These are phyloP conservation scores for Eilema sororculum DNA, from an alignment of 2,888 invertebrate species.

Conservation along the genomic window DNA sequence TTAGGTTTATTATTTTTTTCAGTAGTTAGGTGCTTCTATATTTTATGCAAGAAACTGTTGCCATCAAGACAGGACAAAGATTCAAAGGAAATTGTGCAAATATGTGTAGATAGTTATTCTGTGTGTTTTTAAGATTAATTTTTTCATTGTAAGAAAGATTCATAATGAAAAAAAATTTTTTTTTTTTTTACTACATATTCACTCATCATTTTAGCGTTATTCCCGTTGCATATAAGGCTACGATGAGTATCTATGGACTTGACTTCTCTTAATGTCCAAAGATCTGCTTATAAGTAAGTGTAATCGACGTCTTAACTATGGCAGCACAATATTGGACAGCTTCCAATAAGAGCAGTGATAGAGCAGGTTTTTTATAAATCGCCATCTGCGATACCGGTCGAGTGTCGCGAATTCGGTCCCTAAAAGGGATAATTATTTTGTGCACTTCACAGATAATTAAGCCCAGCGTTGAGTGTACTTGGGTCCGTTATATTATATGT, in stretches of 20 bases:
- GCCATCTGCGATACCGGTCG: neutral
- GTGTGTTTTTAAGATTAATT: neutral
- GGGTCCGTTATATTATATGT: neutral
- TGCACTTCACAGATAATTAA: slow-evolving; percentile 6
- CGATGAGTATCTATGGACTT: too few species aligned
- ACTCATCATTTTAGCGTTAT: neutral
- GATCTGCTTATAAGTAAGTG: slow-evolving; percentile 1
- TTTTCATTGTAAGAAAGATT: too few species aligned
- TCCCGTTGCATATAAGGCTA: neutral
- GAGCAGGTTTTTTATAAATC: neutral
- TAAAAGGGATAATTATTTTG: slow-evolving; percentile 25
- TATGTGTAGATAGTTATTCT: too few species aligned
- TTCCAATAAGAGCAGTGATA: neutral
- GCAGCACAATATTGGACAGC: neutral
- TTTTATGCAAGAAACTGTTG: too few species aligned
- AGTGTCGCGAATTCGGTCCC: slow-evolving; percentile 1
- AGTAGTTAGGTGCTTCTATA: too few species aligned
- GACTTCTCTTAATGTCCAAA: neutral
- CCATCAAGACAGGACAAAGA: too few species aligned
- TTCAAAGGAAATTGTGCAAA: too few species aligned
- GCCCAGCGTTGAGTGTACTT: neutral
- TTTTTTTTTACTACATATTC: too few species aligned
- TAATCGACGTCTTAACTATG: slow-evolving; percentile 2
- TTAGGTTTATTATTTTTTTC: neutral
- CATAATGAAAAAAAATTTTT: too few species aligned